Evolutionary conservation across 2,888 invertebrate genomes (phyloP).

Genomic region (Epinotia brunnichana): DNA sequence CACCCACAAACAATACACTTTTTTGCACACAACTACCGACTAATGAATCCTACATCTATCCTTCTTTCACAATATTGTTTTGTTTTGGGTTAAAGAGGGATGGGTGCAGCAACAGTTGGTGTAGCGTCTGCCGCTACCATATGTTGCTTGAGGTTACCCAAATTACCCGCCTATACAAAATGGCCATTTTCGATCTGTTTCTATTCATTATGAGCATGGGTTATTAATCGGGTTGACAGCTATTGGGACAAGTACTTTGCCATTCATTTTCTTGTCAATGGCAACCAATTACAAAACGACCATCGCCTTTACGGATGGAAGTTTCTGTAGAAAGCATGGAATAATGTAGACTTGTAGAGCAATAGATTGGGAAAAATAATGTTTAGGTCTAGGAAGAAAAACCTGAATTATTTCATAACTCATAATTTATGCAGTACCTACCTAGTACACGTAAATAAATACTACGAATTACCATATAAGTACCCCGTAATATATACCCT

Average conservation of each 20-base stretch:
- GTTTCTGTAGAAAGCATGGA: constrained; percentile 2
- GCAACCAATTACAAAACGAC: not conserved
- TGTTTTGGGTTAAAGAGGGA: constrained; percentile 57
- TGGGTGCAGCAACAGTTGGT: constrained; percentile 74
- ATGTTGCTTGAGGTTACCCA: constrained; percentile 81
- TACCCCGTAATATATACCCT: too few relatives aligned
- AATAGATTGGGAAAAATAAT: not conserved
- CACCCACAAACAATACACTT: constrained; percentile 75
- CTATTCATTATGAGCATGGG: constrained; percentile 71
- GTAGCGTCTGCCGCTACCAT: constrained; percentile 81
- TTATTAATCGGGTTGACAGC: constrained; percentile 56
- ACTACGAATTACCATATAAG: too few relatives aligned
- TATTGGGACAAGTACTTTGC: constrained; percentile 31
- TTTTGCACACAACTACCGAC: constrained; percentile 80
- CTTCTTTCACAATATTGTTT: constrained; percentile 53
- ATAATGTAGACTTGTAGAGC: not conserved
- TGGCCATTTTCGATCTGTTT: constrained; percentile 62
- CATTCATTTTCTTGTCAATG: constrained; percentile 25
- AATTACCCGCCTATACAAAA: constrained; percentile 73
- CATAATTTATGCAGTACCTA: too few relatives aligned
- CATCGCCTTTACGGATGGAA: not conserved
- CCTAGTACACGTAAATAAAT: too few relatives aligned
- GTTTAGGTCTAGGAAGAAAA: not conserved
- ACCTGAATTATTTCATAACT: not conserved
- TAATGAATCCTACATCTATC: constrained; percentile 73